These are phyloP conservation scores for Heteromyza rotundicornis DNA, from an alignment of 2,888 invertebrate species.

Conservation along the genomic window DNA sequence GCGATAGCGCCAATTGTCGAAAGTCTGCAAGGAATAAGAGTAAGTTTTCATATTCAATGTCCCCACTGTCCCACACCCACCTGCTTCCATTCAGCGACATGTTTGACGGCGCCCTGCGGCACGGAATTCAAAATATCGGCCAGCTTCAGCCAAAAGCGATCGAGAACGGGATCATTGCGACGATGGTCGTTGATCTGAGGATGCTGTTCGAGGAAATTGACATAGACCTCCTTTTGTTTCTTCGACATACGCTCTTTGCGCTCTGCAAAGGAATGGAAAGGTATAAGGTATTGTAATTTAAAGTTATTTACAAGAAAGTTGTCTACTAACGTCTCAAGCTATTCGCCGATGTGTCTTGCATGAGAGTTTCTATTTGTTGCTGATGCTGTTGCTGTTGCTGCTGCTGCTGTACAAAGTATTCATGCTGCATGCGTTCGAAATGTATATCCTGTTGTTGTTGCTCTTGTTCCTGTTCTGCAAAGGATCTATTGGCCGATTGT, in stretches of 20 bases:
- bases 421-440: conserved; percentile 38
- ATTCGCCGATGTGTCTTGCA: conserved; percentile 47
- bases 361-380: conserved; percentile 46
- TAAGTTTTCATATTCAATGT: background rate
- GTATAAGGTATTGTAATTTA: no score
- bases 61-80: conserved; percentile 22
- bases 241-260: conserved; percentile 58
- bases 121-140: conserved; percentile 54
- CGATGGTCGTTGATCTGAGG: conserved; percentile 54
- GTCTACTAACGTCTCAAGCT: conserved; percentile 52
- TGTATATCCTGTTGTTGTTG: conserved; percentile 30
- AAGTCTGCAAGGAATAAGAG: conserved; percentile 38
- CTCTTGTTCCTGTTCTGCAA: conserved; percentile 25
- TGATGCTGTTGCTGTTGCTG: conserved; percentile 50
- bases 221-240: conserved; percentile 55
- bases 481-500: background rate
- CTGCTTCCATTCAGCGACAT: conserved; percentile 54
- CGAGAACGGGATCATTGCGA: conserved; percentile 52
- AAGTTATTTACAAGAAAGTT: no score
- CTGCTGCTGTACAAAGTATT: conserved; percentile 51
- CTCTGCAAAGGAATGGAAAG: conserved; percentile 32
- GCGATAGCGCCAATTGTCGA: conserved; percentile 57
- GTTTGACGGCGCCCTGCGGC: conserved; percentile 54
- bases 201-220: conserved; percentile 54
- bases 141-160: conserved; percentile 53